Evolutionary conservation across 2,797 vertebrate genomes (phyloP).

Genomic region (Emys orbicularis): DNA sequence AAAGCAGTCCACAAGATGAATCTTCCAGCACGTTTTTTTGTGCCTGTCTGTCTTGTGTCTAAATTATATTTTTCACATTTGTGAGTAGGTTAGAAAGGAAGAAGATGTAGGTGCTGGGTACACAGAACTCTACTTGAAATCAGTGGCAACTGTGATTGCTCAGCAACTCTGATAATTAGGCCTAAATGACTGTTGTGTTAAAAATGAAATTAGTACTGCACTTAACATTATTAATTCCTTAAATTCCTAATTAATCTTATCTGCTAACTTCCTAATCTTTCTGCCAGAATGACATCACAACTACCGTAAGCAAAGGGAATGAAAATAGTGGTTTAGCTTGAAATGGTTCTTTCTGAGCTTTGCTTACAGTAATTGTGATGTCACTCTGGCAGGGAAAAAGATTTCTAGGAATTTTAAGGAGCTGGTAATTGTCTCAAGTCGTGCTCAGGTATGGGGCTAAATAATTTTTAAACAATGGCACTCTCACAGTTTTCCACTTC

Average conservation of each 20-base stretch:
- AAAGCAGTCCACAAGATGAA: not conserved
- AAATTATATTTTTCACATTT: not conserved
- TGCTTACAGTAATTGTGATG: not conserved
- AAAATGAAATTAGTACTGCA: not conserved
- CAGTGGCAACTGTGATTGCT: not conserved
- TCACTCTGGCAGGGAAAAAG: accelerated
- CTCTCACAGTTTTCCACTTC: not conserved
- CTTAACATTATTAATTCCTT: not conserved
- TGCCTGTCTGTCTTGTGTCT: not conserved
- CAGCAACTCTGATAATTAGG: not conserved
- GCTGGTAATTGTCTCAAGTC: not conserved
- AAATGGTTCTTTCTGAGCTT: not conserved
- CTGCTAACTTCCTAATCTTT: not conserved
- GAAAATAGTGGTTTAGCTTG: not conserved
- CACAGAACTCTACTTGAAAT: not conserved
- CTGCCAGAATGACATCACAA: not conserved
- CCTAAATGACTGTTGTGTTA: not conserved
- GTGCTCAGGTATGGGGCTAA: not conserved
- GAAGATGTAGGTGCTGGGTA: not conserved
- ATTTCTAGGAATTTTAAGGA: constrained; percentile 16
- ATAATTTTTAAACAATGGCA: not conserved
- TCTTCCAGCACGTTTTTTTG: not conserved
- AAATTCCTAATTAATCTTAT: not conserved
- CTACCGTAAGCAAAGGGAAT: not conserved
- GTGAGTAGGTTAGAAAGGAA: not conserved